A percentile compares a stretch with the other conserved stretches of the same genome.
Evolutionary conservation across 1,140 invertebrate species (phyloP).

Genomic region (Rhagoletis pomonella): DNA sequence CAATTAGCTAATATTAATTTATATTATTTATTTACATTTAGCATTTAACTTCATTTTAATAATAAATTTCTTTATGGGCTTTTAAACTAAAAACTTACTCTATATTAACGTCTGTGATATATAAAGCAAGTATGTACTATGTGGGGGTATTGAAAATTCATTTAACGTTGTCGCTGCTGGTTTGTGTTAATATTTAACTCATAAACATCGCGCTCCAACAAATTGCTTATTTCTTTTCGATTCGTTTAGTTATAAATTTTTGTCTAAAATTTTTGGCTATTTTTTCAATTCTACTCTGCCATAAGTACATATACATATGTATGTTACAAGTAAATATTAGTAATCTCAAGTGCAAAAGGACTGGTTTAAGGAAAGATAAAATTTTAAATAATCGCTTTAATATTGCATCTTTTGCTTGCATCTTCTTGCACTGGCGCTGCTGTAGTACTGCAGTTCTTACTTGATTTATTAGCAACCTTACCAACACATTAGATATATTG

Average conservation of each 20-base stretch:
- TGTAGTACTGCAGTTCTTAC: background rate
- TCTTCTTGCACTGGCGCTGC: background rate
- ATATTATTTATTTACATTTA: conserved; percentile 41
- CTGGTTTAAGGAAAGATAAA: background rate
- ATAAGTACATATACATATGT: conserved; percentile 24
- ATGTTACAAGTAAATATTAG: background rate
- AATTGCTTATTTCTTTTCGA: conserved; percentile 35
- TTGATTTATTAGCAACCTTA: conserved; percentile 1
- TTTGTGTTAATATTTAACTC: background rate
- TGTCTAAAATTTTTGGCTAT: background rate
- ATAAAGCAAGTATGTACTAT: background rate
- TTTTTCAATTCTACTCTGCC: background rate
- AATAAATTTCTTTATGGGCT: conserved; percentile 5
- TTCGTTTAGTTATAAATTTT: conserved; percentile 13
- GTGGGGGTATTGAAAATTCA: background rate
- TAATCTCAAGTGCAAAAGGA: conserved; percentile 1
- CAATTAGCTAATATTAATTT: conserved; percentile 40
- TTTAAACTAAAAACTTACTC: conserved; percentile 30
- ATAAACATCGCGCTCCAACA: background rate
- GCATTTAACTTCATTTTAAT: conserved; percentile 30
- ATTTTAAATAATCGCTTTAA: background rate
- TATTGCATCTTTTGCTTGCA: background rate
- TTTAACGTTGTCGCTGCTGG: conserved; percentile 1
- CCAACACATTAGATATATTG: background rate
- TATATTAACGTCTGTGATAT: background rate